phyloP scores from a whole-genome alignment of 2,797 vertebrate genomes.

The Chelidonichthys spinosus region DNA sequence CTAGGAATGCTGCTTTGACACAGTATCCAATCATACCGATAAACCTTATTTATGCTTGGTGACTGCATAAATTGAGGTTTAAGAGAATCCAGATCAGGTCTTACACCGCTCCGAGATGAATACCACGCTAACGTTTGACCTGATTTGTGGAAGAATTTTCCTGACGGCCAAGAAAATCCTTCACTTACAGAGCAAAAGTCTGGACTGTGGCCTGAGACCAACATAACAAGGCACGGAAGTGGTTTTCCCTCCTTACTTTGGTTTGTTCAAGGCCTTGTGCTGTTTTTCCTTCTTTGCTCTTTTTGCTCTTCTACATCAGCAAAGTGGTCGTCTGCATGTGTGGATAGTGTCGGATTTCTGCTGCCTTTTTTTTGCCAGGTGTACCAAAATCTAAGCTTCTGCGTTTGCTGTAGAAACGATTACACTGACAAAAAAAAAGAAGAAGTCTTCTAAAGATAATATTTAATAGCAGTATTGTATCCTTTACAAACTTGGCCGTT shows the following conservation, averaged over 20 bases:
- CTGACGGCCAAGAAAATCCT: slow-evolving; percentile 32
- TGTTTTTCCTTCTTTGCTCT: slow-evolving; percentile 59
- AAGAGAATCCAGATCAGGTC: slow-evolving; percentile 22
- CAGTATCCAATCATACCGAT: not conserved
- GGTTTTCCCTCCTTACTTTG: slow-evolving; percentile 51
- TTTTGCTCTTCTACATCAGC: slow-evolving; percentile 66
- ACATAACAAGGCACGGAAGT: slow-evolving; percentile 53
- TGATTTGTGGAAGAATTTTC: slow-evolving; percentile 32
- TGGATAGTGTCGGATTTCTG: slow-evolving; percentile 31
- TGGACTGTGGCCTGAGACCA: slow-evolving; percentile 26
- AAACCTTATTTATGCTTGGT: not conserved
- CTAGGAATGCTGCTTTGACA: not conserved
- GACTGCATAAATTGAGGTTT: not conserved
- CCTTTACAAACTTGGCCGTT: slow-evolving; percentile 2
- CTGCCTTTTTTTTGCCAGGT: slow-evolving; percentile 15
- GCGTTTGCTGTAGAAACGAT: not conserved
- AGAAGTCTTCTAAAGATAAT: not conserved
- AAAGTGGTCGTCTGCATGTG: slow-evolving; percentile 38
- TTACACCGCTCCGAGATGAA: not conserved
- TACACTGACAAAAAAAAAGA: not conserved
- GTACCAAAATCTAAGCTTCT: slow-evolving; percentile 1
- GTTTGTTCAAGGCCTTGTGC: slow-evolving; percentile 59
- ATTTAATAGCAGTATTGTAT: not conserved
- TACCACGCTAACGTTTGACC: slow-evolving; percentile 4
- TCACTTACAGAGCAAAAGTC: slow-evolving; percentile 32